Conservation (phyloP, 1,140 invertebrate genomes). For the Drosophila teissieri region DNA sequence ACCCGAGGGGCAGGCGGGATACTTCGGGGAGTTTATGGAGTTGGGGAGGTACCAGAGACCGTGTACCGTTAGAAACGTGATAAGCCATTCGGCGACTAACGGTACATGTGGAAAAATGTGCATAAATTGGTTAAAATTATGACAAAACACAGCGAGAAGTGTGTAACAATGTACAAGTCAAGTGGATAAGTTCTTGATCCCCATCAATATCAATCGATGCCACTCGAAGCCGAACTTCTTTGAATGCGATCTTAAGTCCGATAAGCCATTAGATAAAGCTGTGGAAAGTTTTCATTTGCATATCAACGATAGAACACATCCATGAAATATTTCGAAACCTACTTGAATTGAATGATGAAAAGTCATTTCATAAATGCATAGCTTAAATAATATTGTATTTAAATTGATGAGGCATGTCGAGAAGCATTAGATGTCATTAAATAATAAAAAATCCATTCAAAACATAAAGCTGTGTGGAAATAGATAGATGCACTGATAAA, state of each 20-base stretch:
- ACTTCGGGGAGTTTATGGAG: slow-evolving; percentile 2
- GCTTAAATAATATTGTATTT: slow-evolving; percentile 16
- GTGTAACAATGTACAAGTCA: slow-evolving; percentile 34
- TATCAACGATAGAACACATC: slow-evolving; percentile 23
- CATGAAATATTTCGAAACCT: neutral
- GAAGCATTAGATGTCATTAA: neutral
- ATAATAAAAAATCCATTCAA: slow-evolving; percentile 2
- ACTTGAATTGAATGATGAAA: slow-evolving; percentile 11
- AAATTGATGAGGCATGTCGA: slow-evolving; percentile 5
- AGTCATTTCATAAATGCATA: slow-evolving; percentile 2
- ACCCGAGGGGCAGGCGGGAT: slow-evolving; percentile 13
- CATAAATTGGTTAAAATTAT: slow-evolving; percentile 72
- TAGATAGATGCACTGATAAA: neutral
- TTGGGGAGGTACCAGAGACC: slow-evolving; percentile 8
- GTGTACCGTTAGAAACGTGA: slow-evolving; percentile 70
- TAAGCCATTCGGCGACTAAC: slow-evolving; percentile 52
- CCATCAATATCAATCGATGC: slow-evolving; percentile 55
- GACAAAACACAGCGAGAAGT: slow-evolving; percentile 43
- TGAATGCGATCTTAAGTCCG: slow-evolving; percentile 34
- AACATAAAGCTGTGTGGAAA: neutral
- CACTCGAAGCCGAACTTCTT: slow-evolving; percentile 51
- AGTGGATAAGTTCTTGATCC: slow-evolving; percentile 33
- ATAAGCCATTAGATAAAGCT: slow-evolving; percentile 50
- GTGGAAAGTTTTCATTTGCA: slow-evolving; percentile 49
- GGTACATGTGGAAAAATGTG: slow-evolving; percentile 57